Evolutionary conservation across 2,888 invertebrate genomes (phyloP).

Genomic region (Epistrophe grossulariae): DNA sequence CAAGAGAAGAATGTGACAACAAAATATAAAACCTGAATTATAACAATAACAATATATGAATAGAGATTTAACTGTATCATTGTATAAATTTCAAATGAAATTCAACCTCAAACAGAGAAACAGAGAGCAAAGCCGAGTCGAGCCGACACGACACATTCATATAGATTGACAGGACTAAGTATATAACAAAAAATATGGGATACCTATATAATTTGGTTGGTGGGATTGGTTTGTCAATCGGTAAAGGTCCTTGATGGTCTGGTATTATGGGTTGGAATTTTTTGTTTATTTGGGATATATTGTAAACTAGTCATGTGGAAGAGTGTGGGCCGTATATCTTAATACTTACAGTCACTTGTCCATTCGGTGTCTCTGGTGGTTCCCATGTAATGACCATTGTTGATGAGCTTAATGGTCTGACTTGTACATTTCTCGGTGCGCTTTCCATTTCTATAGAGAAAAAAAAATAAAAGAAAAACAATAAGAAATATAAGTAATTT

Average conservation of each 20-base stretch:
- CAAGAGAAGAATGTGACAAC: slow-evolving; percentile 1
- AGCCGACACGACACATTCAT: not conserved
- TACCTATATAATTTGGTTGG: slow-evolving; percentile 1
- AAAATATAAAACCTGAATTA: slow-evolving; percentile 54
- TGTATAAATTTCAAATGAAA: slow-evolving; percentile 68
- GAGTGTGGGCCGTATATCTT: slow-evolving; percentile 34
- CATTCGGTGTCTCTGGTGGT: slow-evolving; percentile 98
- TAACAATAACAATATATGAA: slow-evolving; percentile 71
- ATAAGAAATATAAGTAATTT: slow-evolving; percentile 6
- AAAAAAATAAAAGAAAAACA: slow-evolving; percentile 41
- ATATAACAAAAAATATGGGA: not conserved
- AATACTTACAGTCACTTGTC: slow-evolving; percentile 95
- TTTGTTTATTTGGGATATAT: slow-evolving; percentile 17
- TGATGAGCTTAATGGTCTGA: slow-evolving; percentile 95
- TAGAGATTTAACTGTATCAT: slow-evolving; percentile 70
- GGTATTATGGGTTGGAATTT: not conserved
- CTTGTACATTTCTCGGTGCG: slow-evolving; percentile 97
- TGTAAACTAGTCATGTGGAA: slow-evolving; percentile 10
- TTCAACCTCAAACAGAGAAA: slow-evolving; percentile 23
- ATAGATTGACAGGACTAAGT: slow-evolving; percentile 46
- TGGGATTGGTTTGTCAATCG: not conserved
- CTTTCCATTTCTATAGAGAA: slow-evolving; percentile 95
- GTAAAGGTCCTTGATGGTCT: not conserved
- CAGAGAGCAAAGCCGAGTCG: slow-evolving; percentile 2
- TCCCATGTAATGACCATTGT: slow-evolving; percentile 99